phyloP scores from a whole-genome alignment of 2,888 invertebrate genomes.

The Eupithecia inturbata region DNA sequence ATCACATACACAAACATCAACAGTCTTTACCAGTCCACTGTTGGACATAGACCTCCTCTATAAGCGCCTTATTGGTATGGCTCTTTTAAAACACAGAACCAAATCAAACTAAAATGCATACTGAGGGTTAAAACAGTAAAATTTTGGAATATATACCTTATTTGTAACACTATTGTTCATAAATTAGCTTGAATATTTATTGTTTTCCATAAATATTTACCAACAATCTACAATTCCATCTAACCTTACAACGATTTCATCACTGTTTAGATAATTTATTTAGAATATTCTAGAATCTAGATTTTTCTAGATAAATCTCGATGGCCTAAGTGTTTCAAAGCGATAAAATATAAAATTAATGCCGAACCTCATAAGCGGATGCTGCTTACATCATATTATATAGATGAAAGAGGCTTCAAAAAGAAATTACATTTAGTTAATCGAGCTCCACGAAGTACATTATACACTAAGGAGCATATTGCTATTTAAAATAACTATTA shows the following conservation, averaged over 20 bases:
- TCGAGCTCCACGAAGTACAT: conserved; percentile 64
- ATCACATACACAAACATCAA: no score
- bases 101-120: no score
- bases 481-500: conserved; percentile 50
- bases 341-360: not conserved
- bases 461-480: conserved; percentile 51
- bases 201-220: not conserved
- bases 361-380: no score
- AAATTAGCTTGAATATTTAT: not conserved
- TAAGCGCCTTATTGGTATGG: no score
- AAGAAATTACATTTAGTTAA: conserved; percentile 14
- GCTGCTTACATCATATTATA: no score
- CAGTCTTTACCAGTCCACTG: no score
- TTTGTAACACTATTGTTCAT: not conserved
- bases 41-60: no score
- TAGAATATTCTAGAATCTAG: not conserved
- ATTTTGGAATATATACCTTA: not conserved
- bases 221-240: not conserved
- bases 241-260: not conserved
- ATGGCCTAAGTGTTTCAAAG: not conserved
- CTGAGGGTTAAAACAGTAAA: no score
- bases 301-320: not conserved
- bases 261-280: not conserved
- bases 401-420: no score
- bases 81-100: no score